Percentiles rank a stretch among this genome's conserved stretches.
These are phyloP conservation scores for Eupithecia exiguata DNA, from an alignment of 2,888 invertebrate species.

Conservation along the genomic window DNA sequence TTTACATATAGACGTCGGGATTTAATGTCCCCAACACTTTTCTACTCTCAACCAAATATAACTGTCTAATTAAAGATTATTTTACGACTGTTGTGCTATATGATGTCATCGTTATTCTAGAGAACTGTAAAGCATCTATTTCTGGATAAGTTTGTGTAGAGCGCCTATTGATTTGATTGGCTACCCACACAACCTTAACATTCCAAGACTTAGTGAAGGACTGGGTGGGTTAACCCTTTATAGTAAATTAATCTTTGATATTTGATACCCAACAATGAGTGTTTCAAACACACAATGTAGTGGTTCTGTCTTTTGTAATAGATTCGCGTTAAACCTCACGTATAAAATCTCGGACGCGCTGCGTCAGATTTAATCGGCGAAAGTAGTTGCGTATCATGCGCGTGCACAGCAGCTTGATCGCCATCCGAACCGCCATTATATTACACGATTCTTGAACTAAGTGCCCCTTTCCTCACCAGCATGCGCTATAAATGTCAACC, in stretches of 20 bases:
- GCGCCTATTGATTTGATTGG: background rate
- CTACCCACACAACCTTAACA: background rate
- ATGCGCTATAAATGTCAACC: slow-evolving; percentile 53
- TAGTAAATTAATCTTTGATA: background rate
- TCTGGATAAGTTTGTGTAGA: slow-evolving; percentile 9
- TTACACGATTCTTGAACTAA: slow-evolving; percentile 48
- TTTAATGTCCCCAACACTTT: slow-evolving; percentile 28
- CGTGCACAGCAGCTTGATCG: slow-evolving; percentile 66
- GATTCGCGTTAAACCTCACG: slow-evolving; percentile 63
- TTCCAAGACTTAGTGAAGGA: background rate
- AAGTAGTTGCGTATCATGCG: slow-evolving; percentile 76
- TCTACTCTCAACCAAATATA: slow-evolving; percentile 31
- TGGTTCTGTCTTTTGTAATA: slow-evolving; percentile 59
- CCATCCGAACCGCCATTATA: slow-evolving; percentile 51
- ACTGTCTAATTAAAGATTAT: slow-evolving; percentile 34
- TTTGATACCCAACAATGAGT: background rate
- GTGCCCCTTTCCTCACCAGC: slow-evolving; percentile 51
- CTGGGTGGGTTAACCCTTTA: background rate
- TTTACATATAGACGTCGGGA: slow-evolving; percentile 19
- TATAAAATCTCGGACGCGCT: slow-evolving; percentile 59
- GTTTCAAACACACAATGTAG: slow-evolving; percentile 29
- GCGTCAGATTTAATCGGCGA: slow-evolving; percentile 75
- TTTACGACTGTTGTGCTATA: slow-evolving; percentile 36
- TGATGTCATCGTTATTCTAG: slow-evolving; percentile 32
- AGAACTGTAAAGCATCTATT: slow-evolving; percentile 8